Conservation (phyloP, 2,888 invertebrate genomes). For the Standfussiana lucernea region DNA sequence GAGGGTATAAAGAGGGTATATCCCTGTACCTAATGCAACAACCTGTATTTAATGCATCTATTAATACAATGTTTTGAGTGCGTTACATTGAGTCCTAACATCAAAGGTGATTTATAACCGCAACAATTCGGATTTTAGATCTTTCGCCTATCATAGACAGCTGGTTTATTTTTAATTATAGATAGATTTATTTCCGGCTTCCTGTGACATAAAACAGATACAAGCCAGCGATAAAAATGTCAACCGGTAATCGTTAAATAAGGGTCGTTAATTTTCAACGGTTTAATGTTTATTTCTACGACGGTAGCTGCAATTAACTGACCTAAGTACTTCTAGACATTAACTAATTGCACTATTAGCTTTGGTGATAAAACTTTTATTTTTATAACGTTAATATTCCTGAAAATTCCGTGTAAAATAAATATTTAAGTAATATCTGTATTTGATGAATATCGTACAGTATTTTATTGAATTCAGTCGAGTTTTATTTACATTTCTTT, state of each 20-base stretch:
- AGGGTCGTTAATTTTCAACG: conserved; percentile 12
- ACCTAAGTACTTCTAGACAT: not conserved
- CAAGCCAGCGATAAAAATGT: conserved; percentile 17
- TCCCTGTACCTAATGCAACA: too few species aligned
- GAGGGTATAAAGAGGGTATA: too few species aligned
- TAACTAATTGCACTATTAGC: conserved; percentile 21
- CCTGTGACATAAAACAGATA: conserved; percentile 1
- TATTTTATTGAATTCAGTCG: not conserved
- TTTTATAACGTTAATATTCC: not conserved
- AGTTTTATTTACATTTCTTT: not conserved
- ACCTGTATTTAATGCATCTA: not conserved
- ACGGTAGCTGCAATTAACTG: conserved; percentile 4
- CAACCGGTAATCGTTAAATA: conserved; percentile 23
- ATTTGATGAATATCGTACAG: not conserved
- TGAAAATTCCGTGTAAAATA: not conserved
- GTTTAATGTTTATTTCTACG: conserved; percentile 15
- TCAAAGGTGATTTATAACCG: not conserved
- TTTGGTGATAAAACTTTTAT: not conserved
- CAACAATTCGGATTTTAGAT: not conserved
- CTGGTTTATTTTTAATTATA: not conserved
- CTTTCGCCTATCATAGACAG: not conserved
- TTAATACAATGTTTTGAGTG: not conserved
- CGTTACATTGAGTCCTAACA: not conserved
- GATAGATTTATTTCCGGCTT: not conserved
- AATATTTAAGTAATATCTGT: not conserved